phyloP scores from a whole-genome alignment of 1,140 invertebrate genomes.

The Drosophila ficusphila region DNA sequence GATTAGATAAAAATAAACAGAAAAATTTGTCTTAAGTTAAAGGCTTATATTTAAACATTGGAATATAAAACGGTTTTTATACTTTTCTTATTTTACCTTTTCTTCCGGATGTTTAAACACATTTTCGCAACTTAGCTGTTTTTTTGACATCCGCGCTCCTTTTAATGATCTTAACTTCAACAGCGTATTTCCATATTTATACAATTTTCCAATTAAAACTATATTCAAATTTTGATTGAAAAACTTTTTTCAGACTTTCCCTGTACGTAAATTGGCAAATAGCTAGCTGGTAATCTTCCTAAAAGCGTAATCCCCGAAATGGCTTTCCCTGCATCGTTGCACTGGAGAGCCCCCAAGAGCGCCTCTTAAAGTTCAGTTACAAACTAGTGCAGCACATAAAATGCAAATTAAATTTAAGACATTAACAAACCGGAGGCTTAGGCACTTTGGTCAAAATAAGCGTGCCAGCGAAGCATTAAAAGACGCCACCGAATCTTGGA shows the following conservation, averaged over 20 bases:
- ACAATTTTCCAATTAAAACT: slow-evolving; percentile 19
- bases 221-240: slow-evolving; percentile 12
- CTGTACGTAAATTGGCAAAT: slow-evolving; percentile 22
- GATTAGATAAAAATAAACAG: no score
- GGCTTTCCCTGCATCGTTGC: slow-evolving; percentile 35
- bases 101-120: no score
- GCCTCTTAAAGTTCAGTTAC: slow-evolving; percentile 56
- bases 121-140: no score
- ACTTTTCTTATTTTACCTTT: no score
- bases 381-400: slow-evolving; percentile 54
- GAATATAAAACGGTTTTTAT: no score
- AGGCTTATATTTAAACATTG: no score
- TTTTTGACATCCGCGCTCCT: no score
- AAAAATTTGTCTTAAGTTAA: no score
- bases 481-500: slow-evolving; percentile 45
- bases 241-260: slow-evolving; percentile 20
- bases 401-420: slow-evolving; percentile 62
- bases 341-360: slow-evolving; percentile 1
- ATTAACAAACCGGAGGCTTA: slow-evolving; percentile 19
- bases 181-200: neutral
- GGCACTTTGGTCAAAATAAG: slow-evolving; percentile 15
- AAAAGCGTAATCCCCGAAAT: slow-evolving; percentile 33
- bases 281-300: slow-evolving; percentile 9
- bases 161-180: no score
- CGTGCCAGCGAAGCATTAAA: slow-evolving; percentile 55